phyloP scores from a whole-genome alignment of 1,140 invertebrate species.

The Drosophila sp. region DNA sequence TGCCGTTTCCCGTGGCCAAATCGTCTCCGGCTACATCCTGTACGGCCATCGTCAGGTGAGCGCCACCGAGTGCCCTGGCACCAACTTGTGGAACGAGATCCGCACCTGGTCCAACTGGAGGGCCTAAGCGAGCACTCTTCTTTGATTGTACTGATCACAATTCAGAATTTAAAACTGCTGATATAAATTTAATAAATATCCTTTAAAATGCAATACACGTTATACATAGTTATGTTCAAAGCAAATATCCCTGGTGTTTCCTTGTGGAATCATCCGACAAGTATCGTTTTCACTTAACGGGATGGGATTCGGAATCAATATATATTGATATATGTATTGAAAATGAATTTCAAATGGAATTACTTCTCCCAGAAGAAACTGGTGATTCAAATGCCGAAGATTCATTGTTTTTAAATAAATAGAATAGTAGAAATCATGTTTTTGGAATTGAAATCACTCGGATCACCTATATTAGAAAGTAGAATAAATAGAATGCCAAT shows the following conservation, averaged over 20 bases:
- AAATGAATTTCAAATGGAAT: too few relatives aligned
- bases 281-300: too few relatives aligned
- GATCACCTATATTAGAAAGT: too few relatives aligned
- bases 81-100: slow-evolving; percentile 87
- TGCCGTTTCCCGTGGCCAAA: slow-evolving; percentile 87
- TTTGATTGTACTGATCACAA: neutral
- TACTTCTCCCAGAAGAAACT: too few relatives aligned
- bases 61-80: slow-evolving; percentile 89
- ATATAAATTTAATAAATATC: slow-evolving; percentile 33
- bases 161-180: slow-evolving; percentile 6
- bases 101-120: slow-evolving; percentile 87
- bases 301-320: too few relatives aligned
- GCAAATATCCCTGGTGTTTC: neutral
- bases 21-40: slow-evolving; percentile 87
- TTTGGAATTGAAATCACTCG: too few relatives aligned
- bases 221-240: slow-evolving; percentile 2
- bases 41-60: slow-evolving; percentile 89
- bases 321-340: too few relatives aligned
- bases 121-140: slow-evolving; percentile 41
- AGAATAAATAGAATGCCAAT: too few relatives aligned
- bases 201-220: slow-evolving; percentile 47
- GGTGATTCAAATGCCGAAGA: too few relatives aligned
- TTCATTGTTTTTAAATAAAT: too few relatives aligned
- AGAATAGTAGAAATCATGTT: too few relatives aligned
- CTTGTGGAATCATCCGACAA: neutral